Evolutionary conservation across 2,888 invertebrate species (phyloP).

Genomic region (Eupeodes latifasciatus): DNA sequence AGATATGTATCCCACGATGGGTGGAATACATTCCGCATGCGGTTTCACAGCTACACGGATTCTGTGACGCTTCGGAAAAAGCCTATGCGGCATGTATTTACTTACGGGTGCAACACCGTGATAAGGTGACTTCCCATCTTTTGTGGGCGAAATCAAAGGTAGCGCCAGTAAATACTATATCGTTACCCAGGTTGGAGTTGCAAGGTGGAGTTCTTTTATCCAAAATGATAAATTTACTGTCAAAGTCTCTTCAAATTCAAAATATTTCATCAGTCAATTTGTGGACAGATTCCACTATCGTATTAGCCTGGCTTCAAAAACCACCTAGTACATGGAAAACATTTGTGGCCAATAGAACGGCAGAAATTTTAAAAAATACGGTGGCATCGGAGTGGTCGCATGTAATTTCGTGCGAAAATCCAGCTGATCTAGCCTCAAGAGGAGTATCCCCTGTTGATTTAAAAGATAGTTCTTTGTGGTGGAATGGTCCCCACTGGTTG

Average conservation of each 20-base stretch:
- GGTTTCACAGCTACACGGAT: conserved; percentile 50
- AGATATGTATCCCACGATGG: conserved; percentile 1
- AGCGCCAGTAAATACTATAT: conserved; percentile 46
- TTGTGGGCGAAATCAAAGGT: conserved; percentile 49
- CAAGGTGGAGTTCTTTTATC: conserved; percentile 56
- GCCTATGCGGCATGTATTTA: conserved; percentile 56
- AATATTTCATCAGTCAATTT: background rate
- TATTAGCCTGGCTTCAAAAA: conserved; percentile 3
- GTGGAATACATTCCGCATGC: background rate
- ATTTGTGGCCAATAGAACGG: background rate
- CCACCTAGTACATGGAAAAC: conserved; percentile 5
- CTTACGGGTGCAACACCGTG: background rate
- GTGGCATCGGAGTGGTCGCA: background rate
- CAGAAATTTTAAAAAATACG: background rate
- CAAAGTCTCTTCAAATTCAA: background rate
- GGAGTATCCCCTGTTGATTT: too few relatives aligned
- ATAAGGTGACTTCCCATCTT: background rate
- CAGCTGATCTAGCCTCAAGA: background rate
- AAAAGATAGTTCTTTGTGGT: background rate
- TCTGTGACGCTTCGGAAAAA: conserved; percentile 63
- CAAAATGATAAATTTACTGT: background rate
- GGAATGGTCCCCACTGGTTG: conserved; percentile 25
- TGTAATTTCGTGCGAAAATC: conserved; percentile 11
- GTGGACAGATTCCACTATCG: background rate
- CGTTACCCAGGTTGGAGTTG: conserved; percentile 6